These are phyloP conservation scores for Eulemur albifrons DNA, from an alignment of 2,797 vertebrate species.

Conservation along the genomic window DNA sequence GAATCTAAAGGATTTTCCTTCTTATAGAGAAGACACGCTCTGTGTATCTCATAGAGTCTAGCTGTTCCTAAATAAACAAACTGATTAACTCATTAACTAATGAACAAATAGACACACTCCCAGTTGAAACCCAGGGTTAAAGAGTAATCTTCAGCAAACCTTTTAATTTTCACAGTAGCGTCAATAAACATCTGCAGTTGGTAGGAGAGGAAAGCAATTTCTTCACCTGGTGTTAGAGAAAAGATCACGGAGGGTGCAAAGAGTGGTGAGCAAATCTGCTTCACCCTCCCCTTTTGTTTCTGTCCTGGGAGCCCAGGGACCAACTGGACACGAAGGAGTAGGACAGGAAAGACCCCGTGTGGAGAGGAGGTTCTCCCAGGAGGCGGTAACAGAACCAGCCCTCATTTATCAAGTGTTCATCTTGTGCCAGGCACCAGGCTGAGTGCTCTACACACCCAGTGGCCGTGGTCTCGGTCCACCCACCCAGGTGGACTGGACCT, in stretches of 20 bases:
- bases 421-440: neutral
- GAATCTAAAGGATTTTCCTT: neutral
- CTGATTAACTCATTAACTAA: constrained; percentile 4
- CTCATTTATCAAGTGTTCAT: neutral
- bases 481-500: neutral
- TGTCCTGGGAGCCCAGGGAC: neutral
- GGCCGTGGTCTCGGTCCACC: too few relatives aligned
- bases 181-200: neutral
- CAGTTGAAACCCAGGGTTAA: constrained; percentile 28
- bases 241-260: neutral
- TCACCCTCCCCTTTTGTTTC: neutral
- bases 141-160: neutral
- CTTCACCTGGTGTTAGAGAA: neutral
- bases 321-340: neutral
- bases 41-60: neutral
- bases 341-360: neutral
- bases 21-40: too few relatives aligned
- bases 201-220: neutral
- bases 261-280: neutral
- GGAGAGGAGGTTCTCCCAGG: neutral
- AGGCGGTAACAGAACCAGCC: neutral
- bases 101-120: neutral
- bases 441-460: neutral
- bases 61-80: constrained; percentile 13
- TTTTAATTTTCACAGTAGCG: neutral